phyloP scores from a whole-genome alignment of 2,113 vertebrate species.

The Promerops cafer region DNA sequence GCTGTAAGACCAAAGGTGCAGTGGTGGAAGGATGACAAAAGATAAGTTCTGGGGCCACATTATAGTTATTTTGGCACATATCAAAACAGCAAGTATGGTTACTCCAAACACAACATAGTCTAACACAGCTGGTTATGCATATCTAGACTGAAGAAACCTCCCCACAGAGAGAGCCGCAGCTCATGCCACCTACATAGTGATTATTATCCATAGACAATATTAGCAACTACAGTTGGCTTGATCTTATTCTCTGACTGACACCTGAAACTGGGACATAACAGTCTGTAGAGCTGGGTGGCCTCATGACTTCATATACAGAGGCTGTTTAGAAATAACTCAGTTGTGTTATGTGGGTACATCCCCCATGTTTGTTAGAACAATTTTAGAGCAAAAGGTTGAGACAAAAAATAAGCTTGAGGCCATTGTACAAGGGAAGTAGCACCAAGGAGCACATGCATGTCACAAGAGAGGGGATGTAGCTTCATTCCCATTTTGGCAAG shows the following conservation, averaged over 20 bases:
- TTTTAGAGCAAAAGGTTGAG: background rate
- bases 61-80: background rate
- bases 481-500: background rate
- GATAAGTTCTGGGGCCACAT: background rate
- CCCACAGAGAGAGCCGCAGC: background rate
- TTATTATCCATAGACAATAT: background rate
- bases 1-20: too few relatives aligned
- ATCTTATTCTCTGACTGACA: background rate
- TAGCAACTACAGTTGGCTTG: background rate
- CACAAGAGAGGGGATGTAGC: background rate
- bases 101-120: background rate
- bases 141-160: background rate
- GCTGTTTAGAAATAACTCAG: background rate
- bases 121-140: background rate
- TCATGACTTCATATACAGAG: background rate
- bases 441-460: background rate
- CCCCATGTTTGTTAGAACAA: background rate
- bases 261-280: background rate
- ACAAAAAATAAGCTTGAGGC: background rate
- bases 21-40: background rate
- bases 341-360: background rate
- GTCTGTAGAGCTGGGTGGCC: background rate
- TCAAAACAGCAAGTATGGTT: background rate
- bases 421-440: background rate
- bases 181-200: fast-evolving